Percentiles rank a stretch among this genome's conserved stretches.
Conservation (phyloP, 2,888 invertebrate species). For the Choreutis nemorana region DNA sequence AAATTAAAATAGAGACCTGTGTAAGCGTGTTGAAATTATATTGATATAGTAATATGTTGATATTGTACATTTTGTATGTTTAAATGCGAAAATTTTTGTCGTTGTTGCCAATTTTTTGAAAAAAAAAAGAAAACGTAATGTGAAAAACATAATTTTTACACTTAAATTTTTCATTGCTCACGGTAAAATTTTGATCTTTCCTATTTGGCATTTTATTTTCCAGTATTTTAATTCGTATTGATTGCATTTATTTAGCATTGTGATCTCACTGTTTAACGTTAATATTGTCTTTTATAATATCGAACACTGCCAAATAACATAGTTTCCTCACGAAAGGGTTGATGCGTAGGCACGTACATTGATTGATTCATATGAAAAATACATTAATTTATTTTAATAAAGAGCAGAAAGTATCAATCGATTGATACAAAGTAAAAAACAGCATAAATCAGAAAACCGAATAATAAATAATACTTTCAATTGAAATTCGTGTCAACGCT, state of each 20-base stretch:
- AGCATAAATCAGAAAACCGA: too few species aligned
- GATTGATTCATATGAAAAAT: background rate
- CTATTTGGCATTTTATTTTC: background rate
- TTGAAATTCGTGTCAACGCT: too few species aligned
- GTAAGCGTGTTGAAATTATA: too few species aligned
- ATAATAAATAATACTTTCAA: too few species aligned
- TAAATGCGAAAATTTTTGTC: conserved; percentile 34
- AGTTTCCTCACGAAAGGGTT: conserved; percentile 7
- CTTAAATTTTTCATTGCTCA: conserved; percentile 3
- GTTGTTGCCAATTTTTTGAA: conserved; percentile 52
- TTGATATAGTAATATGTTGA: too few species aligned
- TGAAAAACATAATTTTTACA: conserved; percentile 2
- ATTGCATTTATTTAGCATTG: conserved; percentile 1
- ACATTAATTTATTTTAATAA: background rate
- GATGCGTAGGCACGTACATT: background rate
- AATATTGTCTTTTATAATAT: conserved; percentile 3
- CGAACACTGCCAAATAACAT: conserved; percentile 27
- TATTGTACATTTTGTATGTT: conserved; percentile 16
- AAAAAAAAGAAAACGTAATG: background rate
- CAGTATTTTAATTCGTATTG: conserved; percentile 5
- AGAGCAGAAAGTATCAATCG: too few species aligned
- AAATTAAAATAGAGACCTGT: too few species aligned
- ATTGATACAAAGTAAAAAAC: too few species aligned
- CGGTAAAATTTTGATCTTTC: conserved; percentile 4
- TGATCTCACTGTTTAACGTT: conserved; percentile 4